Conservation (phyloP, 1,140 invertebrate genomes). For the Cyclargus thomasi region DNA sequence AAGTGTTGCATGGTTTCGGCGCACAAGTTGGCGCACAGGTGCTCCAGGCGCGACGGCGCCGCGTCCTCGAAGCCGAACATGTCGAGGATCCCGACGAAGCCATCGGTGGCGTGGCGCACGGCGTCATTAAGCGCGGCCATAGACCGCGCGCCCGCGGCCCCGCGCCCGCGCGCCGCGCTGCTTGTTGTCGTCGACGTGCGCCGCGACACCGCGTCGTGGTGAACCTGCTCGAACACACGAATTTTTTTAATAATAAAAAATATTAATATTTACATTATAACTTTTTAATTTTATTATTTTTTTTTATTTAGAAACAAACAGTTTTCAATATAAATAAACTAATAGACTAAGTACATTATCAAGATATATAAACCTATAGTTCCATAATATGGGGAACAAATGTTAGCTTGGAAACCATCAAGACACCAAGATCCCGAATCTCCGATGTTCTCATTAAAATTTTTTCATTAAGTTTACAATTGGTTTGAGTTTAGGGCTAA, state of each 20-base stretch:
- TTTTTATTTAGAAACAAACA: too few species aligned
- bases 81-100: slow-evolving; percentile 95
- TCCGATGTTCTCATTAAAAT: neutral
- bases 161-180: slow-evolving; percentile 56
- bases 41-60: slow-evolving; percentile 92
- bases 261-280: too few species aligned
- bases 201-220: slow-evolving; percentile 88
- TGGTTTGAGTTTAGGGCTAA: neutral
- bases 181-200: slow-evolving; percentile 88
- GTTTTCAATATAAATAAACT: too few species aligned
- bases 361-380: too few species aligned
- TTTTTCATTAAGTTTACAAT: neutral
- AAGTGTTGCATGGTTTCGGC: slow-evolving; percentile 98
- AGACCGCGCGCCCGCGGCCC: slow-evolving; percentile 88
- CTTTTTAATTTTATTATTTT: too few species aligned
- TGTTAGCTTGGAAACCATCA: neutral
- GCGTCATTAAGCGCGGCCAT: slow-evolving; percentile 95
- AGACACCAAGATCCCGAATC: neutral
- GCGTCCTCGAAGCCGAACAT: slow-evolving; percentile 98
- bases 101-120: slow-evolving; percentile 94
- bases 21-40: slow-evolving; percentile 95
- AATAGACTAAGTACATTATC: too few species aligned
- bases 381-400: neutral
- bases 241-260: too few species aligned
- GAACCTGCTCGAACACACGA: slow-evolving; percentile 22